These are phyloP conservation scores for Zaprionus obscuricornis DNA, from an alignment of 2,888 invertebrate species.

Conservation along the genomic window DNA sequence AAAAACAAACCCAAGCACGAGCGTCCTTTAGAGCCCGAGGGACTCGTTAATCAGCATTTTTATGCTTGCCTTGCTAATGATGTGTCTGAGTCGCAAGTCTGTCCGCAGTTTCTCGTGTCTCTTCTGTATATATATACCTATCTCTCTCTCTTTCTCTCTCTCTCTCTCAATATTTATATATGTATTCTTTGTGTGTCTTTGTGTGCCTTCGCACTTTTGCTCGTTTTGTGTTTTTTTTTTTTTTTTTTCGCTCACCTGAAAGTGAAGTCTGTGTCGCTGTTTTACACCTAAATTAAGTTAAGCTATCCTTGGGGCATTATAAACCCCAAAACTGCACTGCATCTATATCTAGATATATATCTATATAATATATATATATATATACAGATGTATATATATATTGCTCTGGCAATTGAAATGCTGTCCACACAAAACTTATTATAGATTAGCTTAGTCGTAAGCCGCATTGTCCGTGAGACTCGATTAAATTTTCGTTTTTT, in stretches of 20 bases:
- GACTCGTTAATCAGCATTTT: slow-evolving; percentile 79
- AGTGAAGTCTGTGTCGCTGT: slow-evolving; percentile 36
- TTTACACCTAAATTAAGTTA: slow-evolving; percentile 60
- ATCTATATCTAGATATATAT: slow-evolving; percentile 18
- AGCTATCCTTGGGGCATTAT: slow-evolving; percentile 53
- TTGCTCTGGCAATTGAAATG: slow-evolving; percentile 42
- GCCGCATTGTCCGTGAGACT: no score
- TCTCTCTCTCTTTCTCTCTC: no score
- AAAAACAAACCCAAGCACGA: slow-evolving; percentile 22
- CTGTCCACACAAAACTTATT: slow-evolving; percentile 48
- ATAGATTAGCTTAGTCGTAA: slow-evolving; percentile 32
- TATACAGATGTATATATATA: slow-evolving; percentile 11
- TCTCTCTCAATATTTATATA: no score
- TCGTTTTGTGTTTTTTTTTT: slow-evolving; percentile 8
- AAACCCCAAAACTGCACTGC: no score
- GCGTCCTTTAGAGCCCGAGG: slow-evolving; percentile 49
- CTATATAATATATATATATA: no score
- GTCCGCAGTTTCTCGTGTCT: slow-evolving; percentile 1
- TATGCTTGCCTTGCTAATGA: slow-evolving; percentile 76
- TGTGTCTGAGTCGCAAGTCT: slow-evolving; percentile 46
- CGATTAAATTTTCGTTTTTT: no score
- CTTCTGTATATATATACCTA: no score
- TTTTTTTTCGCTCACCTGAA: slow-evolving; percentile 40
- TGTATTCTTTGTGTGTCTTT: not conserved
- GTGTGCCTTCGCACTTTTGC: no score